Conservation (phyloP, 2,888 invertebrate genomes). For the Neoaliturus tenellus region DNA sequence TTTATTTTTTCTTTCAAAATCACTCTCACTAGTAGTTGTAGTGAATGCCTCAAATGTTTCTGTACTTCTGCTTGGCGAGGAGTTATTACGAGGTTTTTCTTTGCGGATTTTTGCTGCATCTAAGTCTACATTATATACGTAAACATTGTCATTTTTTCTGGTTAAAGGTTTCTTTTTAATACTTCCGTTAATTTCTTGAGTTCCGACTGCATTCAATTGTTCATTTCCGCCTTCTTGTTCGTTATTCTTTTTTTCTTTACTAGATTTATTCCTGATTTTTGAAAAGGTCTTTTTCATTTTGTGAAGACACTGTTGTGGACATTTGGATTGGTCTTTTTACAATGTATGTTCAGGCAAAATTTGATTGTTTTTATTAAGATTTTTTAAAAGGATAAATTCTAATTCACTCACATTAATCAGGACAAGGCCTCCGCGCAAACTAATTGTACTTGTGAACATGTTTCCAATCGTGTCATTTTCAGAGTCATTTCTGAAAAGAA, state of each 20-base stretch:
- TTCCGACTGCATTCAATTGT: neutral
- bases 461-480: neutral
- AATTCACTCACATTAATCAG: neutral
- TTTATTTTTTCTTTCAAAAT: neutral
- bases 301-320: neutral
- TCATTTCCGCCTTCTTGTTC: neutral
- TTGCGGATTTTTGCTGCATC: neutral
- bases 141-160: neutral
- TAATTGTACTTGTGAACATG: neutral
- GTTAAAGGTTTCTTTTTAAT: neutral
- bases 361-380: neutral
- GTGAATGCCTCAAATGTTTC: neutral
- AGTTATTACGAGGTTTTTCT: neutral
- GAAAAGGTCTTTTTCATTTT: neutral
- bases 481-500: conserved; percentile 18
- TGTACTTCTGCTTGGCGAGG: neutral
- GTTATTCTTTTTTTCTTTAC: neutral
- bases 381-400: neutral
- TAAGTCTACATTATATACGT: neutral
- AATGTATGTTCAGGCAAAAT: neutral
- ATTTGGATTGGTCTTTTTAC: neutral
- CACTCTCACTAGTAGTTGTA: neutral
- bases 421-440: neutral
- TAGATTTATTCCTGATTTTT: neutral
- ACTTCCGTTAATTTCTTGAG: neutral